phyloP scores from a whole-genome alignment of 1,140 invertebrate genomes.

The Zaprionus ghesquierei region DNA sequence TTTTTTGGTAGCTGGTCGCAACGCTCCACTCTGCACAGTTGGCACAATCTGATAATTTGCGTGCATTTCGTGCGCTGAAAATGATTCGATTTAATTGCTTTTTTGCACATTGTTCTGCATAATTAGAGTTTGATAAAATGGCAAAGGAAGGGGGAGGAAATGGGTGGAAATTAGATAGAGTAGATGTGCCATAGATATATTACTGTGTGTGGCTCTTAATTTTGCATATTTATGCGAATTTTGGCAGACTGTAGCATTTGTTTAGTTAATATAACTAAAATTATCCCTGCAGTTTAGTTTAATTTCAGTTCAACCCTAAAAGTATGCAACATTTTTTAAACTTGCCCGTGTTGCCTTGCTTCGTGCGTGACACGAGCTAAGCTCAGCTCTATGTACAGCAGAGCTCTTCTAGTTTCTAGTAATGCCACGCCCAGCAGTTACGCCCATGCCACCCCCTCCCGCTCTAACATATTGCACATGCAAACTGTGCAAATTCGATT shows the following conservation, averaged over 20 bases:
- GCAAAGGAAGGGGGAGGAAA: neutral
- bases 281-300: neutral
- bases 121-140: constrained; percentile 67
- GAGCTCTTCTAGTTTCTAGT: neutral
- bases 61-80: constrained; percentile 37
- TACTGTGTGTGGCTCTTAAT: neutral
- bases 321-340: neutral
- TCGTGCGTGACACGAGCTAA: neutral
- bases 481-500: constrained; percentile 67
- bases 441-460: neutral
- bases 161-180: neutral
- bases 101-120: constrained; percentile 61
- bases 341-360: neutral
- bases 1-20: too few relatives aligned
- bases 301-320: neutral
- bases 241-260: too few relatives aligned
- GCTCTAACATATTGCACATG: neutral
- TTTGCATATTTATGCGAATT: constrained; percentile 4
- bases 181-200: neutral
- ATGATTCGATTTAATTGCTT: constrained; percentile 67
- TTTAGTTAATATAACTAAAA: neutral
- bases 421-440: constrained; percentile 5
- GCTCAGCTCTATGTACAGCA: neutral
- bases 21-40: neutral
- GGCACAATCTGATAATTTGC: constrained; percentile 57